Percentiles rank a stretch among this genome's conserved stretches.
Evolutionary conservation across 2,797 vertebrate genomes (phyloP).

Genomic region (Dipus sagitta): DNA sequence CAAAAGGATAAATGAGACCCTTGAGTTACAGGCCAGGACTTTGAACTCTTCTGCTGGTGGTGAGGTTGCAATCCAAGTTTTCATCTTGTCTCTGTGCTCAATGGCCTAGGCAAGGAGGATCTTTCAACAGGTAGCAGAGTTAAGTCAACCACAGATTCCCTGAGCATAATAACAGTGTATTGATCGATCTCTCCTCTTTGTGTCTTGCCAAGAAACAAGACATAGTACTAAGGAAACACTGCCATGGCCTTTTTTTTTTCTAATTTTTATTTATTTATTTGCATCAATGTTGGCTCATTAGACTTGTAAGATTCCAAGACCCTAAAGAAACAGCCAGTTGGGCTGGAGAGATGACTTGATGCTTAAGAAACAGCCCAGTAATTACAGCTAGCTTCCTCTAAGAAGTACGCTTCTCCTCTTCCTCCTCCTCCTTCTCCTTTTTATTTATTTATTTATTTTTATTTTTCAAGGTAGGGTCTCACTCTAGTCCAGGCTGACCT

Average conservation of each 20-base stretch:
- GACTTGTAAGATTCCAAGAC: background rate
- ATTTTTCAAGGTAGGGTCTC: too few relatives aligned
- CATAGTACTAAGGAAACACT: background rate
- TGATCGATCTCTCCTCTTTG: background rate
- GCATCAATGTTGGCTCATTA: background rate
- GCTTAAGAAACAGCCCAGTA: too few relatives aligned
- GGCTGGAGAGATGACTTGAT: too few relatives aligned
- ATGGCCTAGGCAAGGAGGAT: background rate
- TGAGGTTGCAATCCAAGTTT: constrained; percentile 8
- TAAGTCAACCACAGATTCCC: constrained; percentile 1
- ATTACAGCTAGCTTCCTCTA: background rate
- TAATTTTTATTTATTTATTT: background rate
- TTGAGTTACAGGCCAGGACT: constrained; percentile 15
- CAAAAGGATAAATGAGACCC: background rate
- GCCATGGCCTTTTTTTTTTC: background rate
- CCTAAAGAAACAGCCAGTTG: background rate
- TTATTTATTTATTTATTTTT: too few relatives aligned
- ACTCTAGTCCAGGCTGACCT: too few relatives aligned
- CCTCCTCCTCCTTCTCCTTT: background rate
- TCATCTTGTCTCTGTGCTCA: constrained; percentile 34
- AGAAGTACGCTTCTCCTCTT: constrained; percentile 13
- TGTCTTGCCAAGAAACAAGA: constrained; percentile 17
- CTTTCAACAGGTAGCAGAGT: background rate
- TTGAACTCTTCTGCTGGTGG: constrained; percentile 3
- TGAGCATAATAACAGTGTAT: background rate